phyloP scores from a whole-genome alignment of 2,113 vertebrate genomes.

The Etheostoma cragini region DNA sequence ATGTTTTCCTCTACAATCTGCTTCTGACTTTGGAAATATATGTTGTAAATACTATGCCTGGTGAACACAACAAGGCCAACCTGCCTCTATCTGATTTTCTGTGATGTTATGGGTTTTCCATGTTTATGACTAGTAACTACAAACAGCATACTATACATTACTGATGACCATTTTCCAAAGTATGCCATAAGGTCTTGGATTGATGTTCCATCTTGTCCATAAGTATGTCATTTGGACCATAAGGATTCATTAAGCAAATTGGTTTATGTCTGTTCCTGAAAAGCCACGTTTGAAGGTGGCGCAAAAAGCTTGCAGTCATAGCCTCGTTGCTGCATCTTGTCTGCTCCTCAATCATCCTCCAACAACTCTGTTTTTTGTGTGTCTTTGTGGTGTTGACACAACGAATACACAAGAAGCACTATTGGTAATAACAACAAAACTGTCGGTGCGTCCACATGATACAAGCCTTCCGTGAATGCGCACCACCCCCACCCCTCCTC shows the following conservation, averaged over 20 bases:
- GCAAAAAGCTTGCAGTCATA: not conserved
- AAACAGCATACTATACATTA: not conserved
- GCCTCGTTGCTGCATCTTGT: not conserved
- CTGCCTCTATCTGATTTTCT: constrained; percentile 28
- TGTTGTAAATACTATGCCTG: constrained; percentile 58
- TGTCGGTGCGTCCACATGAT: too few species aligned
- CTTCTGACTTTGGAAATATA: constrained; percentile 57
- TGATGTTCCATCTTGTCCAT: not conserved
- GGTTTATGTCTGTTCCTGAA: not conserved
- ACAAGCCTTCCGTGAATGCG: too few species aligned
- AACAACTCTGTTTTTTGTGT: not conserved
- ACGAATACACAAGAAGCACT: not conserved
- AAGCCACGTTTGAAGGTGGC: not conserved
- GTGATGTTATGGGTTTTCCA: constrained; percentile 14
- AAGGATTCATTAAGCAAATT: not conserved
- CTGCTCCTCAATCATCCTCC: not conserved
- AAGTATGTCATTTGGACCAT: not conserved
- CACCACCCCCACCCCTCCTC: too few species aligned
- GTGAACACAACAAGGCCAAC: constrained; percentile 27
- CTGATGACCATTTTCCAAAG: not conserved
- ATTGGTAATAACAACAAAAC: too few species aligned
- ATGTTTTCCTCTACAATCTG: constrained; percentile 60
- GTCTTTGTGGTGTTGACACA: not conserved
- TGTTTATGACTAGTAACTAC: not conserved
- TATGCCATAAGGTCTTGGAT: not conserved